These are phyloP conservation scores for Leptopterna dolabrata DNA, from an alignment of 2,888 invertebrate genomes.

Conservation along the genomic window DNA sequence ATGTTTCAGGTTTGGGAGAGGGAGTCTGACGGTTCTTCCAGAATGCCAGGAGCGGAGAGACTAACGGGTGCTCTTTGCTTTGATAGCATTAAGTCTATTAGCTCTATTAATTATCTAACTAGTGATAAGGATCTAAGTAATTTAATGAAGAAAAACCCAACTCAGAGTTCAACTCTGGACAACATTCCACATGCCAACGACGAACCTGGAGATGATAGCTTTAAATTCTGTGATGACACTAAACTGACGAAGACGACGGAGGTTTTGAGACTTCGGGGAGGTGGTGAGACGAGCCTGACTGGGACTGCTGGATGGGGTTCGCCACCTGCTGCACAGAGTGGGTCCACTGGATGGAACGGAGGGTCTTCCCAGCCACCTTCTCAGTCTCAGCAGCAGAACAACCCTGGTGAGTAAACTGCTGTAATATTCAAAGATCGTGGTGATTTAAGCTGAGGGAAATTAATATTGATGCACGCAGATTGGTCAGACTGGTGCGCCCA, in stretches of 20 bases:
- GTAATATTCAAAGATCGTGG: neutral
- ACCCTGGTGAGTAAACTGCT: slow-evolving; percentile 63
- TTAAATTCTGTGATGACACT: slow-evolving; percentile 60
- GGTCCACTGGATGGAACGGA: slow-evolving; percentile 72
- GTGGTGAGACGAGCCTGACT: slow-evolving; percentile 85
- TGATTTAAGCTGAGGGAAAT: too few species aligned
- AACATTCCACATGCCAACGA: slow-evolving; percentile 62
- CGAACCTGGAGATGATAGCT: slow-evolving; percentile 59
- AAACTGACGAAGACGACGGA: neutral
- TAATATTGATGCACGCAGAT: too few species aligned
- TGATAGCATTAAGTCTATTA: slow-evolving; percentile 67
- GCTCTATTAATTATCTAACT: slow-evolving; percentile 61
- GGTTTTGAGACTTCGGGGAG: slow-evolving; percentile 76
- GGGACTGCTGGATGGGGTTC: slow-evolving; percentile 82
- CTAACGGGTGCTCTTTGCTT: slow-evolving; percentile 69
- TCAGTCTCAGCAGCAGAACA: slow-evolving; percentile 45
- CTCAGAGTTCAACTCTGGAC: slow-evolving; percentile 61
- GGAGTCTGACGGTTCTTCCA: slow-evolving; percentile 60
- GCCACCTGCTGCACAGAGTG: slow-evolving; percentile 73
- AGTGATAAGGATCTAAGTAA: slow-evolving; percentile 62
- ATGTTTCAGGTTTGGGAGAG: slow-evolving; percentile 58
- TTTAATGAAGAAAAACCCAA: slow-evolving; percentile 54
- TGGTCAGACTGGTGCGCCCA: neutral
- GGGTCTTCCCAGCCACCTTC: slow-evolving; percentile 62
- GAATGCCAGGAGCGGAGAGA: slow-evolving; percentile 60